Percentiles rank a stretch among this genome's conserved stretches.
Evolutionary conservation across 1,140 invertebrate species (phyloP).

Genomic region (Trichoplusia ni): DNA sequence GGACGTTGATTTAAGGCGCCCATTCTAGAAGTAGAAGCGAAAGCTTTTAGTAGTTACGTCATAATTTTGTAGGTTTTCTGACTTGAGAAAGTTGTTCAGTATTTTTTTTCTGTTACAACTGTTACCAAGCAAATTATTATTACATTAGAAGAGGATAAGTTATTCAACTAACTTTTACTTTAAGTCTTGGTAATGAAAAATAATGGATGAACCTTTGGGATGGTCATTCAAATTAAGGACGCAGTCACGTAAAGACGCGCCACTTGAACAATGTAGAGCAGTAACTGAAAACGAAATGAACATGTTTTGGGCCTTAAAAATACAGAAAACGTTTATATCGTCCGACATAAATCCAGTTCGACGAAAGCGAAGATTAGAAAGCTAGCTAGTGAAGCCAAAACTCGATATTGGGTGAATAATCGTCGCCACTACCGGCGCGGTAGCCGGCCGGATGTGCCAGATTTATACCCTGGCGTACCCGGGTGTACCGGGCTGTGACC

Average conservation of each 20-base stretch:
- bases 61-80: slow-evolving; percentile 37
- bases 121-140: slow-evolving; percentile 16
- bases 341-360: slow-evolving; percentile 57
- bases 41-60: slow-evolving; percentile 41
- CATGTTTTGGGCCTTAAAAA: slow-evolving; percentile 8
- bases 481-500: slow-evolving; percentile 57
- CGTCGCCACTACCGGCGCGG: slow-evolving; percentile 78
- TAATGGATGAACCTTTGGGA: slow-evolving; percentile 2
- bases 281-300: slow-evolving; percentile 7
- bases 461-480: slow-evolving; percentile 73
- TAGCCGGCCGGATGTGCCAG: slow-evolving; percentile 72
- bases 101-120: slow-evolving; percentile 16
- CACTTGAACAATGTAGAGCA: neutral
- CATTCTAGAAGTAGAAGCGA: slow-evolving; percentile 9
- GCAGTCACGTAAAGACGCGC: neutral
- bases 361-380: slow-evolving; percentile 73
- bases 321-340: slow-evolving; percentile 28
- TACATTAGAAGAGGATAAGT: slow-evolving; percentile 18
- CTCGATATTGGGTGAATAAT: slow-evolving; percentile 81
- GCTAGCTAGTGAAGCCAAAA: slow-evolving; percentile 77
- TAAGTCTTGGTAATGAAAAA: slow-evolving; percentile 16
- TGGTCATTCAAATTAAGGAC: slow-evolving; percentile 6
- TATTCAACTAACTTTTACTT: slow-evolving; percentile 17
- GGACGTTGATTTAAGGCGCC: slow-evolving; percentile 42
- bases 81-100: slow-evolving; percentile 7